Evolutionary conservation across 2,888 invertebrate species (phyloP).

Genomic region (Allygus modestus): DNA sequence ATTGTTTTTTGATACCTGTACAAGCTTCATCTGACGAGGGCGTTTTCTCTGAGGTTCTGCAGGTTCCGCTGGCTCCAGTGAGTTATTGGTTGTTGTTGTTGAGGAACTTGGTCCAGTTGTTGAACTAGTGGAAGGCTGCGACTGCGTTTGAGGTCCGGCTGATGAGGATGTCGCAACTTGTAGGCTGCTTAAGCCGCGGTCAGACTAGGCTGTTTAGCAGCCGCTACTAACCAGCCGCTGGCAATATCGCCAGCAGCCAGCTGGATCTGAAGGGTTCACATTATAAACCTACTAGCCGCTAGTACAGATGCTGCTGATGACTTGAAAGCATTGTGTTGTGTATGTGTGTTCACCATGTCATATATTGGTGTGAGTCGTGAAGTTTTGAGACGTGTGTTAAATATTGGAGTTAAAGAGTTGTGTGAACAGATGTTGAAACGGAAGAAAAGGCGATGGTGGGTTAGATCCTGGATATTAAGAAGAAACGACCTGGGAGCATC

Average conservation of each 20-base stretch:
- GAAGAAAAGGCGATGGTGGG: constrained; percentile 52
- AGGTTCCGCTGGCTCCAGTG: no score
- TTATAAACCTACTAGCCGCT: constrained; percentile 17
- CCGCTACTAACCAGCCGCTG: constrained; percentile 38
- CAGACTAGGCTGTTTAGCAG: constrained; percentile 28
- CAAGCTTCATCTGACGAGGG: no score
- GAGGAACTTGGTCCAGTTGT: no score
- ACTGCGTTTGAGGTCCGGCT: no score
- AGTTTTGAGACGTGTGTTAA: constrained; percentile 40
- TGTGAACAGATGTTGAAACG: constrained; percentile 50
- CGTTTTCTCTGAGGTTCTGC: no score
- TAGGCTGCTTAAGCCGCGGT: constrained; percentile 37
- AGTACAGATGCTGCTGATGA: constrained; percentile 46
- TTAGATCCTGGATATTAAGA: constrained; percentile 55
- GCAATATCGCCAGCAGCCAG: constrained; percentile 37
- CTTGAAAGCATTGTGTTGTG: constrained; percentile 37
- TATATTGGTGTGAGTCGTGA: constrained; percentile 40
- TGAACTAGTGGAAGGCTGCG: no score
- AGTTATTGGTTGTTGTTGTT: no score
- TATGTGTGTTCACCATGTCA: constrained; percentile 23
- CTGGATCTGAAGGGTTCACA: constrained; percentile 48
- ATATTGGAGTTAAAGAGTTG: constrained; percentile 45
- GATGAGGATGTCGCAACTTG: no score
- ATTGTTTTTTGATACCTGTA: no score
- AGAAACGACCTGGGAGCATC: constrained; percentile 51